Evolutionary conservation across 2,797 vertebrate genomes (phyloP).

Genomic region (Gymnothorax javanicus): DNA sequence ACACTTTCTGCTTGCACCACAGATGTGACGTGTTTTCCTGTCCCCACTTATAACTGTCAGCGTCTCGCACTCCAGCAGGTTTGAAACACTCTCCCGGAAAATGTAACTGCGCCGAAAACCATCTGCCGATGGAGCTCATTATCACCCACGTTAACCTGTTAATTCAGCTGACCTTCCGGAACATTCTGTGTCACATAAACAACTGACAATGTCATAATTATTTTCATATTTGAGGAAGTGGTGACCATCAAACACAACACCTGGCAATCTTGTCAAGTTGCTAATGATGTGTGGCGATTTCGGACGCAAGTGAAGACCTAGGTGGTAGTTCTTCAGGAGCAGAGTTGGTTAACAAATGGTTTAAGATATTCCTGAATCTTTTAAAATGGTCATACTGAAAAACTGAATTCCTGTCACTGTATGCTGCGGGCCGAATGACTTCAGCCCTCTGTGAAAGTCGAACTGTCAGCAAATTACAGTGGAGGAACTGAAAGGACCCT

Average conservation of each 20-base stretch:
- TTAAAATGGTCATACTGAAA: neutral
- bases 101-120: neutral
- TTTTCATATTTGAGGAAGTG: no score
- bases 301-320: no score
- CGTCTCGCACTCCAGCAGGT: neutral
- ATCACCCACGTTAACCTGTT: neutral
- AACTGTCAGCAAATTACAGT: neutral
- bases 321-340: no score
- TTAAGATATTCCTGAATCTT: neutral
- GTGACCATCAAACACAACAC: no score
- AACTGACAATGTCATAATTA: constrained; percentile 6
- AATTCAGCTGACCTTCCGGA: neutral
- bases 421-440: neutral
- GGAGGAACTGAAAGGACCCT: neutral
- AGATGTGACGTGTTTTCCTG: neutral
- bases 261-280: no score
- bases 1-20: neutral
- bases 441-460: neutral
- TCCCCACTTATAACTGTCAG: neutral
- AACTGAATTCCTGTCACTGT: neutral
- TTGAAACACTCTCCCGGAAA: neutral
- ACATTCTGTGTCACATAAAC: neutral
- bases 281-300: no score
- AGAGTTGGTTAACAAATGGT: no score
- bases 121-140: neutral